These are phyloP conservation scores for Neodontobutis hainanensis DNA, from an alignment of 2,113 vertebrate genomes.

Conservation along the genomic window DNA sequence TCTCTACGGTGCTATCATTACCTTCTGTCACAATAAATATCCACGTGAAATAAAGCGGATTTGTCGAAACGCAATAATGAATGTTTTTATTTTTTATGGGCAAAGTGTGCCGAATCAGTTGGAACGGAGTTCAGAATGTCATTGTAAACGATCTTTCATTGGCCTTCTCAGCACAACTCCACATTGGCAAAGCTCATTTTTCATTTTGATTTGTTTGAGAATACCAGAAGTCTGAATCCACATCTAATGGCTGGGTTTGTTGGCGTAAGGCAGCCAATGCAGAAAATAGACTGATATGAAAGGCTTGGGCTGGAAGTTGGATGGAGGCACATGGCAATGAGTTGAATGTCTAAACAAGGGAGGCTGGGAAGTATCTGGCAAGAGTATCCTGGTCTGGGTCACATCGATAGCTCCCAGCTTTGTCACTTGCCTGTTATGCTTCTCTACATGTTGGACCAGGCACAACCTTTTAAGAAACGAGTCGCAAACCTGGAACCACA, in stretches of 20 bases:
- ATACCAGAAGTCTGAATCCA: constrained; percentile 49
- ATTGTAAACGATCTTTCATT: constrained; percentile 43
- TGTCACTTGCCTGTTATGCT: constrained; percentile 36
- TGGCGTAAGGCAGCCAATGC: constrained; percentile 55
- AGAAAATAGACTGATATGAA: constrained; percentile 62
- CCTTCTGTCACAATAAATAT: constrained; percentile 34
- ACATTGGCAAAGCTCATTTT: constrained; percentile 61
- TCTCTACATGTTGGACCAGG: constrained; percentile 46
- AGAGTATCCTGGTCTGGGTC: constrained; percentile 52
- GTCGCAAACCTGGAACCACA: constrained; percentile 35
- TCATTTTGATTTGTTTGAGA: constrained; percentile 75
- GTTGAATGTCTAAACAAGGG: constrained; percentile 71
- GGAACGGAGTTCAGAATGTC: constrained; percentile 26
- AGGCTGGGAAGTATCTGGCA: constrained; percentile 67
- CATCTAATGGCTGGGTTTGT: constrained; percentile 51
- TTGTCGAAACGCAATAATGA: constrained; percentile 38
- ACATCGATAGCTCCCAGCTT: constrained; percentile 26
- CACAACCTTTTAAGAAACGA: constrained; percentile 38
- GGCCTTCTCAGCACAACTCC: constrained; percentile 31
- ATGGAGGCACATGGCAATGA: constrained; percentile 62
- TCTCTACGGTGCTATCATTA: constrained; percentile 39
- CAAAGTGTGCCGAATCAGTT: constrained; percentile 21
- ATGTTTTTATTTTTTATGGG: constrained; percentile 31
- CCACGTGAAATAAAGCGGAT: constrained; percentile 35
- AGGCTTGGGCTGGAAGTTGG: constrained; percentile 51